These are phyloP conservation scores for Scolopax bukidnonensis DNA, from an alignment of 2,797 vertebrate species.

Conservation along the genomic window DNA sequence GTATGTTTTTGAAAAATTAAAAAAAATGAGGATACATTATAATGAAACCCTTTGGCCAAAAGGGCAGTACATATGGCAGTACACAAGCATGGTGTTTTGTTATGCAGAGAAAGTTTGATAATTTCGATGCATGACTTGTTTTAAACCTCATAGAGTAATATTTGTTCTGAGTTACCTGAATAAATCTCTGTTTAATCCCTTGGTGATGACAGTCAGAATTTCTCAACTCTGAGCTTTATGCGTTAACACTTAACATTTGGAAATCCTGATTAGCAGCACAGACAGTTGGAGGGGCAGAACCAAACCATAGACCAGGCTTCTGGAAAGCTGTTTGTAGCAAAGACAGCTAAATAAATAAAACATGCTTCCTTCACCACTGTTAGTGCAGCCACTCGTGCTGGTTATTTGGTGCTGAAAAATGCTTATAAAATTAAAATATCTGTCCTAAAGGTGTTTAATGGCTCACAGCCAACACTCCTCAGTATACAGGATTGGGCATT, in stretches of 20 bases:
- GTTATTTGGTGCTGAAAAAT: background rate
- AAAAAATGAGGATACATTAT: rapidly evolving
- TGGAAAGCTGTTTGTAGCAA: background rate
- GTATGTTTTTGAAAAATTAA: background rate
- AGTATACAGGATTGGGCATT: background rate
- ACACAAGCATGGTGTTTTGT: background rate
- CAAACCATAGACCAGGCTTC: background rate
- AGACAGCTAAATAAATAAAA: background rate
- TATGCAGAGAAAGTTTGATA: background rate
- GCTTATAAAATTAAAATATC: background rate
- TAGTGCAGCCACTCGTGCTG: background rate
- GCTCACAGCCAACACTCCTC: background rate
- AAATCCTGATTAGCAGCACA: conserved; percentile 28
- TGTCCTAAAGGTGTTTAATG: background rate
- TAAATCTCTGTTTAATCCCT: conserved; percentile 53
- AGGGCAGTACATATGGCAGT: background rate
- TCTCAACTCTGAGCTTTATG: background rate
- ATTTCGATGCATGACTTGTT: conserved; percentile 27
- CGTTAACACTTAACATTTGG: background rate
- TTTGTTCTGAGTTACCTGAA: conserved; percentile 43
- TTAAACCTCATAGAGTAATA: background rate
- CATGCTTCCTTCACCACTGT: background rate
- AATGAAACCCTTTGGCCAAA: background rate
- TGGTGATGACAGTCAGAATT: conserved; percentile 23
- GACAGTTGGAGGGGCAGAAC: background rate